Percentiles rank a stretch among this genome's conserved stretches.
Evolutionary conservation across 2,888 invertebrate species (phyloP).

Genomic region (Formica aserva): DNA sequence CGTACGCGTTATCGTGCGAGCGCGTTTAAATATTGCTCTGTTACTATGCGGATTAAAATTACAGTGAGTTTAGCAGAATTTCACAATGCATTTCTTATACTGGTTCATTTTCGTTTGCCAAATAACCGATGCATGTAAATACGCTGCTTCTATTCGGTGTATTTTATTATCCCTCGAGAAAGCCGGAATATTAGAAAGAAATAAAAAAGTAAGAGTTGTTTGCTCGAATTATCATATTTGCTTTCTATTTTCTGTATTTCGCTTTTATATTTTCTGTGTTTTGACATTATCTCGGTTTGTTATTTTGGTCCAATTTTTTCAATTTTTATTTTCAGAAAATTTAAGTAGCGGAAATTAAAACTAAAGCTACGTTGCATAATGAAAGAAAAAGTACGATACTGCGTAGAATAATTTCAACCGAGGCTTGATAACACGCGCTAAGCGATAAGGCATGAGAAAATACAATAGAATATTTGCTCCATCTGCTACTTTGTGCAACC

Average conservation of each 20-base stretch:
- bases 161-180: neutral
- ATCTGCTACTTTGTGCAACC: conserved; percentile 4
- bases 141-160: neutral
- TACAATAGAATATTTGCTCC: conserved; percentile 8
- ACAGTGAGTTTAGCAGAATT: conserved; percentile 26
- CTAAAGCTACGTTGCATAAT: neutral
- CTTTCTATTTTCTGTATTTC: neutral
- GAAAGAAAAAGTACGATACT: neutral
- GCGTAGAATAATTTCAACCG: conserved; percentile 11
- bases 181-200: neutral
- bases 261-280: neutral
- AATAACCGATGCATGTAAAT: neutral
- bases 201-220: neutral
- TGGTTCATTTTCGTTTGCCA: neutral
- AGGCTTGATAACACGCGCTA: neutral
- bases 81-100: neutral
- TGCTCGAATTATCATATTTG: neutral
- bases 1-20: neutral
- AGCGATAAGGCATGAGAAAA: conserved; percentile 6
- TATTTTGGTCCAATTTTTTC: neutral
- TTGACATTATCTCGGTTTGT: neutral
- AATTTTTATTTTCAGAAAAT: conserved; percentile 3
- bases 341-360: neutral
- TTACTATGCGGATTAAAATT: conserved; percentile 48
- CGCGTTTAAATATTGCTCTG: conserved; percentile 28